phyloP scores from a whole-genome alignment of 2,888 invertebrate species.

The Parasteatoda lunata region DNA sequence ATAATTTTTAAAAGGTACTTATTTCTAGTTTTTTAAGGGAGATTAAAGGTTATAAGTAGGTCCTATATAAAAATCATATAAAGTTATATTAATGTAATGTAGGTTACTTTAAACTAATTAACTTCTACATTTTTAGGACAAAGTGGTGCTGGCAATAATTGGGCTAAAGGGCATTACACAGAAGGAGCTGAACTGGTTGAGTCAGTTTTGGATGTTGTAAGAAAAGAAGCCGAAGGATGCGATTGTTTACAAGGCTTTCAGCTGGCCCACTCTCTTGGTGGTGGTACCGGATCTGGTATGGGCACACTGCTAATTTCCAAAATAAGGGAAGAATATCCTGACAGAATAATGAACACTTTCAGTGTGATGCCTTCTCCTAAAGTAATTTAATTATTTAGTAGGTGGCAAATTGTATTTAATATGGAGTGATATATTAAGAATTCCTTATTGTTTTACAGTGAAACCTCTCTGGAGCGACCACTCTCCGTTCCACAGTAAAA shows the following conservation, averaged over 20 bases:
- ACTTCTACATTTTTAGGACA: conserved; percentile 70
- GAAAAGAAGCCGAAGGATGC: conserved; percentile 78
- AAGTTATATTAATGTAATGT: no score
- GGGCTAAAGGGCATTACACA: conserved; percentile 84
- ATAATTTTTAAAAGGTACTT: no score
- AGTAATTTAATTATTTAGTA: conserved; percentile 75
- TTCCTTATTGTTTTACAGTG: no score
- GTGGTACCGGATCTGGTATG: conserved; percentile 93
- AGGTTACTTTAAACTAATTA: no score
- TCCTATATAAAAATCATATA: no score
- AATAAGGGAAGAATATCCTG: conserved; percentile 90
- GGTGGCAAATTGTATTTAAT: no score
- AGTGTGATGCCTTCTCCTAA: conserved; percentile 87
- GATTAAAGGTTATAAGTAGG: no score
- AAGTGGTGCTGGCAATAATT: conserved; percentile 89
- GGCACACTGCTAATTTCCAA: conserved; percentile 90
- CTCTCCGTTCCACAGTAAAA: no score
- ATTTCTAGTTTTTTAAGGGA: no score
- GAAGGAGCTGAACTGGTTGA: conserved; percentile 78
- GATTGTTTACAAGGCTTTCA: conserved; percentile 84
- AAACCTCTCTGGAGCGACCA: no score
- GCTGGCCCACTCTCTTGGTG: conserved; percentile 87
- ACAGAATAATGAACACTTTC: conserved; percentile 78
- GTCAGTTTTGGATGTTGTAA: conserved; percentile 78
- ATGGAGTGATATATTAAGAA: no score